Base-by-base conservation (phyloP, 2,797 vertebrate species). In the Podarcis lilfordi region DNA sequence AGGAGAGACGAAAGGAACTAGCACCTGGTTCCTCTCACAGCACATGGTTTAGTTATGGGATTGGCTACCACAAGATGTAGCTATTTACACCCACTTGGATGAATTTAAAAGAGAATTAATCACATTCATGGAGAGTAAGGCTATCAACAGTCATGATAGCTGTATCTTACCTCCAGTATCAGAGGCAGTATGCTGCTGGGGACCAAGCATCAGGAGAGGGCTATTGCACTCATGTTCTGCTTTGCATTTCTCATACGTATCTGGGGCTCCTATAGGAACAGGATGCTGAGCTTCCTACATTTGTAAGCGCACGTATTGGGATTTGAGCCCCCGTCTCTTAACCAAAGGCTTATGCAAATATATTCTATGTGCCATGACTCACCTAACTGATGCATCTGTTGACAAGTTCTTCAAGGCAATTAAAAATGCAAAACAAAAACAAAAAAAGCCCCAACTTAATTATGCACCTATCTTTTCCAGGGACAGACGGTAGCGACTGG, bases 351-450 rank as follows among this genome's bases (percentile, higher is more conserved):
- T 32, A 68, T 10, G 29, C 45, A 29, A 71, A 37, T 27, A 80
- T 79, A 11, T 84, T 84, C 32, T n/a, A 75, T 32, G 5, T 32
- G 9, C 37, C 21, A 21, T 68, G 59, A 29, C 19, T 80, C 59
- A 79, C 35, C 55, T 91, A 2, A 0, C 40, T 37, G 75, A 37
- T 76, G 37, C 8, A 61, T 19, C 27, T 80, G 5, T 74, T 78
- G 66, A 84, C 77, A 55, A 76, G n/a, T 21, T 71, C 68, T 78
- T 86, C 25, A 64, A 76, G n/a, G 76, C 61, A 90, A 81, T 35
- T 76, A 84, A 93, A 84, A 40, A 45, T 0, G 0, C 0, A 82
- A 32, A 59, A 4, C 1, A n/a, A 32, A 21, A 75, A 45, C 27
- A 61, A 43, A 43, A 74, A 27, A 13, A 69, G 40, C 3, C 15